Evolutionary conservation across 2,888 invertebrate species (phyloP).

Genomic region (Hypena proboscidalis): DNA sequence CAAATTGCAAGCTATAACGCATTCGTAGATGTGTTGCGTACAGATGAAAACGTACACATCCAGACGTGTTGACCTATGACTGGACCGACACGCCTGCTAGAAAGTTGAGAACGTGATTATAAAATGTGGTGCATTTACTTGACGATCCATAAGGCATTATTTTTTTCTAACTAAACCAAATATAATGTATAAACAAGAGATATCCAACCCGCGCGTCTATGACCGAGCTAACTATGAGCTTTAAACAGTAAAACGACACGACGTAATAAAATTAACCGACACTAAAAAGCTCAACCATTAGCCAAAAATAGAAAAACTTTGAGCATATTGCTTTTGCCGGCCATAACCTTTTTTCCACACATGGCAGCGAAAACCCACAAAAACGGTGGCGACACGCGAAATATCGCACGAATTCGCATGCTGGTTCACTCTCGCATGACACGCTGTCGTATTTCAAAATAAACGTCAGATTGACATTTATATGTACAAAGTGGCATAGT

Average conservation of each 20-base stretch:
- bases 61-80: conserved; percentile 41
- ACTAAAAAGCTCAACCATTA: not conserved
- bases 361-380: conserved; percentile 12
- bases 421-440: conserved; percentile 36
- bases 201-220: too few species aligned
- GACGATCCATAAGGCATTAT: not conserved
- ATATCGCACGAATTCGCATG: conserved; percentile 33
- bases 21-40: conserved; percentile 19
- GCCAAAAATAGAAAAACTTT: conserved; percentile 2
- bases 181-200: too few species aligned
- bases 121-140: conserved; percentile 22
- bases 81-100: conserved; percentile 36
- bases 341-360: conserved; percentile 6
- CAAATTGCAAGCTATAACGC: conserved; percentile 56
- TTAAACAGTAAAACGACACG: too few species aligned
- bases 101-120: conserved; percentile 37
- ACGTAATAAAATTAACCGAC: not conserved
- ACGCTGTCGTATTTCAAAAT: conserved; percentile 32
- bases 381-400: conserved; percentile 34
- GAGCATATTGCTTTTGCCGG: not conserved
- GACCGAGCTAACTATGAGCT: too few species aligned
- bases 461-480: conserved; percentile 38
- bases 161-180: too few species aligned
- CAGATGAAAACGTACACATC: conserved; percentile 42
- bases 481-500: conserved; percentile 19